Base-by-base conservation (phyloP, 2,888 invertebrate genomes). In the Dorcus parallelipipedus region DNA sequence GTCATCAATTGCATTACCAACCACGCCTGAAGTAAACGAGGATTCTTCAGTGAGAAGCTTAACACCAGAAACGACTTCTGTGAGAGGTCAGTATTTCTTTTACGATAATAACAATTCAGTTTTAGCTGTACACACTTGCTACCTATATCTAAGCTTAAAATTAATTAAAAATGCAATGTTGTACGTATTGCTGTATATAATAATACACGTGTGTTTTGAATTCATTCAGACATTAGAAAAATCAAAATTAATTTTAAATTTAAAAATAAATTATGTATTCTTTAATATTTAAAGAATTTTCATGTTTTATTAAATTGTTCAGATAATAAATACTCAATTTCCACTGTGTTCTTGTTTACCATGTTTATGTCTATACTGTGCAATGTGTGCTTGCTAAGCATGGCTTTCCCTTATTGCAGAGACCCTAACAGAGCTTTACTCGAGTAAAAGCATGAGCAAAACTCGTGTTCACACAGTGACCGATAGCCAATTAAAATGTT, bases 1-100 rank as follows among this genome's bases (percentile, higher is more conserved):
- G 26, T 33, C 26, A 33, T 33, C 81, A 71, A 79, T 83, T 71
- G 83, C 83, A 72, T 80, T 87, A 72, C 86, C 88, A 61, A 86
- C 88, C 59, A 90, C 89, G 69, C 89, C 88, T 64, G 90, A 90
- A 82, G 85, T 89, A 59, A 89, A 89, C 78, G 90, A 90, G 82
- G 90, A 90, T 75, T 79, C 83, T 70, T 82, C 83, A 67, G 60
- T 71, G 8, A 82, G 87, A 80, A 83, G 85, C 78, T 75, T 82
- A 67, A 86, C 85, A 72, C 84, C 86, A 74, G 87, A 87, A 71
- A 81, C 73, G 53, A 63, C 9, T 5, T 45, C 23, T 33, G 10
- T 52, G 26, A 23, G 33, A 33, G 39, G 52, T 41, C 9, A 10
- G 10, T 39, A 42, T 45, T 54, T 33, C 14, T 38, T 33, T 33